A percentile compares a stretch with the other conserved stretches of the same genome.
Evolutionary conservation across 2,888 invertebrate genomes (phyloP).

Genomic region (Digitonthophagus gazella): DNA sequence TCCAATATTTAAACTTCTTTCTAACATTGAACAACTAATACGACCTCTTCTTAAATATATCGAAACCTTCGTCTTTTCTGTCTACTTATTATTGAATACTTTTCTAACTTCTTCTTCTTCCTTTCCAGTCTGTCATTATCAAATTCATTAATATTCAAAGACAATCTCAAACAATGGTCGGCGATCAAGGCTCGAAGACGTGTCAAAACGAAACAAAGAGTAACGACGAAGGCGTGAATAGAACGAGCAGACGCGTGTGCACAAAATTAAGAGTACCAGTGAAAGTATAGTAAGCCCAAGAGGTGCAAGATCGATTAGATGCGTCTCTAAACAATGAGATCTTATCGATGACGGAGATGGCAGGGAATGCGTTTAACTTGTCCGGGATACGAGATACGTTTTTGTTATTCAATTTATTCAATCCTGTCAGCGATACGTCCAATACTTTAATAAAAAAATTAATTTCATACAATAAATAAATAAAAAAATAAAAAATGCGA

Average conservation of each 20-base stretch:
- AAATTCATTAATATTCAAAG: background rate
- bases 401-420: background rate
- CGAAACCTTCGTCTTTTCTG: too few species aligned
- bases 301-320: background rate
- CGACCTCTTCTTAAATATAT: too few species aligned
- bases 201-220: background rate
- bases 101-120: background rate
- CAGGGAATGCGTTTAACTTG: background rate
- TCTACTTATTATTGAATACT: background rate
- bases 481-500: background rate
- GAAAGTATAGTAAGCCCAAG: background rate
- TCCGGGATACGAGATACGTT: background rate
- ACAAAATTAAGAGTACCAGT: background rate
- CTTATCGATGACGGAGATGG: background rate
- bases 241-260: background rate
- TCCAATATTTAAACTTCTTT: too few species aligned
- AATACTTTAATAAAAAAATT: background rate
- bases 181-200: background rate
- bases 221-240: background rate
- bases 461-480: too few species aligned
- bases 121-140: background rate
- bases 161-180: background rate
- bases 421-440: background rate
- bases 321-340: background rate
- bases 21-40: too few species aligned